These are phyloP conservation scores for Babylonia areolata DNA, from an alignment of 1,140 invertebrate genomes.

Conservation along the genomic window DNA sequence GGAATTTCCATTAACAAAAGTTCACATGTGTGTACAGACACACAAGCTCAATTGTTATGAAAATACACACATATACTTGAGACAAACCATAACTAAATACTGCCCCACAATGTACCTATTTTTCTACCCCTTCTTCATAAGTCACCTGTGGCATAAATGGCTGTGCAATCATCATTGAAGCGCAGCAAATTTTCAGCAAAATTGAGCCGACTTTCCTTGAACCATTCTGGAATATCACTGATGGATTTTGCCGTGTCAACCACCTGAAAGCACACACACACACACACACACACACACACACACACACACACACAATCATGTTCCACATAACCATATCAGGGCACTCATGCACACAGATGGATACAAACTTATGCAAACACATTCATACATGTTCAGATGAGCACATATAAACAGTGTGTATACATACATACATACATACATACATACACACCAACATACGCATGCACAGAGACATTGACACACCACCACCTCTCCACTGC, in stretches of 20 bases:
- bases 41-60: background rate
- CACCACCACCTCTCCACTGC: no score
- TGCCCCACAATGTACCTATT: no score
- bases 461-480: no score
- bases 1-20: no score
- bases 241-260: slow-evolving; percentile 74
- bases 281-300: background rate
- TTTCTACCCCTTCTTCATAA: no score
- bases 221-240: slow-evolving; percentile 77
- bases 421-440: no score
- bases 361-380: no score
- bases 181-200: slow-evolving; percentile 78
- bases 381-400: no score
- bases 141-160: slow-evolving; percentile 77
- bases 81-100: no score
- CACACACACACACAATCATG: background rate
- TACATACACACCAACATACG: no score
- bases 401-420: no score
- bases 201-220: slow-evolving; percentile 75
- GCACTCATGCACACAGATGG: background rate
- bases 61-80: background rate
- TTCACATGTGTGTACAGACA: no score
- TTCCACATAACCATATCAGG: background rate
- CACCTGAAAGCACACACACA: slow-evolving; percentile 64
- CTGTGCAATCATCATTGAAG: slow-evolving; percentile 72